Evolutionary conservation across 1,140 invertebrate genomes (phyloP).

Genomic region (Aradophagus sp.): DNA sequence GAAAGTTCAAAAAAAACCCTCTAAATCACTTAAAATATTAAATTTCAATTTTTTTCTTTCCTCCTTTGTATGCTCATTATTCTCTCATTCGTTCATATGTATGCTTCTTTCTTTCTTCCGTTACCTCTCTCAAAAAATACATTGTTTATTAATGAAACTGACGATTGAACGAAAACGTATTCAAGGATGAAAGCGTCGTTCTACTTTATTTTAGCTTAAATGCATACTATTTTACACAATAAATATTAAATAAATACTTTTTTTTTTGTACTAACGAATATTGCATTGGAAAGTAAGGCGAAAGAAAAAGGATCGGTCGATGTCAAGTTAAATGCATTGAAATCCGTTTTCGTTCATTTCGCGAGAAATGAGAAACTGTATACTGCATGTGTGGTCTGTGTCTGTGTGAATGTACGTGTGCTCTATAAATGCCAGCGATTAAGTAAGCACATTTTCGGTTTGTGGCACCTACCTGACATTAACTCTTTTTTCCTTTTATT

Average conservation of each 20-base stretch:
- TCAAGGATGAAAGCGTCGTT: slow-evolving; percentile 22
- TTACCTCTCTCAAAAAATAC: slow-evolving; percentile 33
- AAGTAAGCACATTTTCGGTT: slow-evolving; percentile 57
- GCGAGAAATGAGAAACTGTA: slow-evolving; percentile 36
- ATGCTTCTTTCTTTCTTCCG: slow-evolving; percentile 1
- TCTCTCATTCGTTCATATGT: background rate
- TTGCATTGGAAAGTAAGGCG: slow-evolving; percentile 29
- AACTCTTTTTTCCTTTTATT: slow-evolving; percentile 38
- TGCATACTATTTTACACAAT: slow-evolving; percentile 14
- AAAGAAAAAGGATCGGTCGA: slow-evolving; percentile 14
- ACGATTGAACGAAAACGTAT: slow-evolving; percentile 51
- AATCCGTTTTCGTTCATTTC: slow-evolving; percentile 44
- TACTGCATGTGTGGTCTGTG: slow-evolving; percentile 14
- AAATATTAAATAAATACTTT: slow-evolving; percentile 45
- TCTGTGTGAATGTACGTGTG: slow-evolving; percentile 22
- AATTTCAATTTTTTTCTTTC: slow-evolving; percentile 8
- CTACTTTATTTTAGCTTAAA: slow-evolving; percentile 12
- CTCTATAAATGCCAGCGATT: slow-evolving; percentile 51
- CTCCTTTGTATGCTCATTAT: slow-evolving; percentile 2
- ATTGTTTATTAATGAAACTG: slow-evolving; percentile 34
- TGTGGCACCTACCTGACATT: slow-evolving; percentile 59
- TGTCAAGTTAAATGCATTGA: slow-evolving; percentile 7
- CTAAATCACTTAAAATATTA: slow-evolving; percentile 15
- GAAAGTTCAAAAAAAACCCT: slow-evolving; percentile 8
- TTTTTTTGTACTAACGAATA: slow-evolving; percentile 46